Percentiles rank a stretch among this genome's conserved stretches.
These are phyloP conservation scores for Pandemis heparana DNA, from an alignment of 2,888 invertebrate genomes.

Conservation along the genomic window DNA sequence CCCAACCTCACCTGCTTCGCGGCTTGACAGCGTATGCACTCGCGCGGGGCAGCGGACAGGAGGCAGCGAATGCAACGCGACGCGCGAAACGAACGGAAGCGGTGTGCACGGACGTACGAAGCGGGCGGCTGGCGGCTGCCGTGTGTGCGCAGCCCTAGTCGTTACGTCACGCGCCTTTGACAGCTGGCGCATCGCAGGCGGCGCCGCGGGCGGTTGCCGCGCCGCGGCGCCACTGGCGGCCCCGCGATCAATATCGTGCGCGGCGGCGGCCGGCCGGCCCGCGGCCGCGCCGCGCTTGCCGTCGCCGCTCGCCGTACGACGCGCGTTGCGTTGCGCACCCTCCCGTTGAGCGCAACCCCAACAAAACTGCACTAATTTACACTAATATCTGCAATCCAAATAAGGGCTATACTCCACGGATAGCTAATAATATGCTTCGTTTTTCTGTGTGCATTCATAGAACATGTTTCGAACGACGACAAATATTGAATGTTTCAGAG, in stretches of 20 bases:
- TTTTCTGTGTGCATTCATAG: neutral
- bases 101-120: constrained; percentile 67
- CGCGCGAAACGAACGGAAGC: constrained; percentile 49
- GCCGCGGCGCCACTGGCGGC: constrained; percentile 66
- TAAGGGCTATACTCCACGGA: neutral
- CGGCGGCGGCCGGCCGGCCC: constrained; percentile 22
- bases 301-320: neutral
- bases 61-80: constrained; percentile 57
- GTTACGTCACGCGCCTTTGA: constrained; percentile 77
- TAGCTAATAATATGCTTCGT: neutral
- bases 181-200: constrained; percentile 63
- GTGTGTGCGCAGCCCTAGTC: constrained; percentile 73
- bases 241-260: constrained; percentile 56
- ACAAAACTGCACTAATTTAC: constrained; percentile 4
- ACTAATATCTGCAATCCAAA: neutral
- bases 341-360: neutral
- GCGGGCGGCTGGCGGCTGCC: constrained; percentile 71
- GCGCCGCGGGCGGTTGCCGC: constrained; percentile 49
- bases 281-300: constrained; percentile 4
- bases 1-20: constrained; percentile 72
- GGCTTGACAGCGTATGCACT: constrained; percentile 58
- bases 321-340: neutral
- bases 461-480: too few relatives aligned
- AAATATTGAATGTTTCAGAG: too few relatives aligned
- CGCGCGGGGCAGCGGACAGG: constrained; percentile 61